A percentile compares a stretch with the other conserved stretches of the same genome.
These are phyloP conservation scores for Selenia dentaria DNA, from an alignment of 2,888 invertebrate species.

Conservation along the genomic window DNA sequence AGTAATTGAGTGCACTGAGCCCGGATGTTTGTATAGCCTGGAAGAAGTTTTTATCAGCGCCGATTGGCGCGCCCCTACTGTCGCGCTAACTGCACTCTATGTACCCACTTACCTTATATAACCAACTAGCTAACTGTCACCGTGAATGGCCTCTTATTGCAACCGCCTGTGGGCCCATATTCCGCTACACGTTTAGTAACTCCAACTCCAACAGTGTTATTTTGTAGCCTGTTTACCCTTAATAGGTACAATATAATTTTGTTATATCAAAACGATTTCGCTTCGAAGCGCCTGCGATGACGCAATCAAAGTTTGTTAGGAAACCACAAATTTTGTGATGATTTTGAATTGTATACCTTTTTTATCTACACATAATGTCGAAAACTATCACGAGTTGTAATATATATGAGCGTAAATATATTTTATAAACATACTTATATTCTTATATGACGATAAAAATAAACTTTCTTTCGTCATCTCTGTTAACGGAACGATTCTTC, in stretches of 20 bases:
- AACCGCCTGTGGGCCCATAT: slow-evolving; percentile 34
- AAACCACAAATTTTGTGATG: too few species aligned
- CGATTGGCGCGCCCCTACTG: slow-evolving; percentile 64
- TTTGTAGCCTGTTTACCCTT: slow-evolving; percentile 29
- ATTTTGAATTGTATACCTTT: too few species aligned
- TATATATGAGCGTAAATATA: too few species aligned
- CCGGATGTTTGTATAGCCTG: slow-evolving; percentile 71
- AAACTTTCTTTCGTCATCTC: too few species aligned
- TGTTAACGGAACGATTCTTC: too few species aligned
- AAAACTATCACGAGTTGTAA: too few species aligned
- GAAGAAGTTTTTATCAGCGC: slow-evolving; percentile 71
- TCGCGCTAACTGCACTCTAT: slow-evolving; percentile 58
- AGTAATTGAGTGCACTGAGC: slow-evolving; percentile 73
- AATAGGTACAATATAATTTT: slow-evolving; percentile 30
- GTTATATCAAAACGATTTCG: slow-evolving; percentile 31
- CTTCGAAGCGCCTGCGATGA: slow-evolving; percentile 14
- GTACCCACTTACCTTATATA: slow-evolving; percentile 41
- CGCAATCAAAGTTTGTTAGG: slow-evolving; percentile 10
- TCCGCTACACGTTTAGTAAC: slow-evolving; percentile 35
- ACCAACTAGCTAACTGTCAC: slow-evolving; percentile 34
- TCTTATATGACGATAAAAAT: too few species aligned
- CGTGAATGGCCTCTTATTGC: slow-evolving; percentile 38
- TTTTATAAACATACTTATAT: too few species aligned
- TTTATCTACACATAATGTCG: too few species aligned
- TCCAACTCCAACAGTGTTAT: slow-evolving; percentile 24